Base-by-base conservation (phyloP, 1,140 invertebrate genomes). In the Hylyphantes graminicola region DNA sequence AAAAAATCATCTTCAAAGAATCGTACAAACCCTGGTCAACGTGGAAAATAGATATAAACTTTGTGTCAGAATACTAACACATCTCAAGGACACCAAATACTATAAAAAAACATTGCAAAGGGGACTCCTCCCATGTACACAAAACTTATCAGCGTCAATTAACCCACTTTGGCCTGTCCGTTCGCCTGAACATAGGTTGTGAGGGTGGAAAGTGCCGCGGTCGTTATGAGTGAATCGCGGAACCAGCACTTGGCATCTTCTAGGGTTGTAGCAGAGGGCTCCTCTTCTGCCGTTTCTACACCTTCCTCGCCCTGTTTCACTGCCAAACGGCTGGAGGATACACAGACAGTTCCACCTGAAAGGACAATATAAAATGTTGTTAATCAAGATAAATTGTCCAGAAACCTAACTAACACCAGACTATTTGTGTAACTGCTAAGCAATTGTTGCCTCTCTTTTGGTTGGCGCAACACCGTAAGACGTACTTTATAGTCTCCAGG, bases 221-320 rank as follows among this genome's bases (percentile, higher is more conserved):
- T 84, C 8, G 82, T 84, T n/a, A 84, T 84, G 6, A 84, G 74
- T 13, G 82, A 84, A 84, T 84, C 82, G 2, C 74, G 82, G 61
- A 84, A 77, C 82, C 82, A 84, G 17, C 73, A 84, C 70, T 77
- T 76, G 61, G 82, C 82, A 70, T 84, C 82, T 68, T 84, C 82
- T 57, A 77, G 64, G n/a, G 74, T 84, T n/a, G 73, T 76, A 15
- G 82, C 21, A 15, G 82, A 68, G 13, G 13, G 53, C 54, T 82
- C 79, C 35, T 82, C 79, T 50, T 68, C 63, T 4, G 15, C 5
- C 9, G 50, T 48, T 17, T 63, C 48, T 13, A 53, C 53, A 63
- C 63, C 67, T 50, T 79, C 64, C 8, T 68, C 13, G 8, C 54
- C 51, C 15, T 61, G 13, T 50, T 72, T 73, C 17, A 7, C 51